These are phyloP conservation scores for Araneus ventricosus DNA, from an alignment of 1,140 invertebrate species.

Conservation along the genomic window DNA sequence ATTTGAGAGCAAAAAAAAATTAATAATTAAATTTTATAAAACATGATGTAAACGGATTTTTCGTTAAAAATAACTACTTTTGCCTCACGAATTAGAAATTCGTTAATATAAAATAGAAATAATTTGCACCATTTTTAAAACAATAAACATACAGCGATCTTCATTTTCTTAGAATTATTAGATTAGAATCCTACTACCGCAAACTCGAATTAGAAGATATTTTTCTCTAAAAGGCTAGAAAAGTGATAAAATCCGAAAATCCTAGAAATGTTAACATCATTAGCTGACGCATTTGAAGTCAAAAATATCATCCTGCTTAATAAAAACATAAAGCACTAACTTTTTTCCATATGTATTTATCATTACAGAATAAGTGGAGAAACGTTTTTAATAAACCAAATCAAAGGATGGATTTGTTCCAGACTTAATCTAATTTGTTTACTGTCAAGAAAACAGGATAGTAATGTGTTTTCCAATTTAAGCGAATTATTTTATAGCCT, in stretches of 20 bases:
- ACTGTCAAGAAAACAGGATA: background rate
- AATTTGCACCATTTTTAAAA: too few relatives aligned
- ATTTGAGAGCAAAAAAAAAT: too few relatives aligned
- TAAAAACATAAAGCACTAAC: background rate
- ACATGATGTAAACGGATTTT: too few relatives aligned
- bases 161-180: too few relatives aligned
- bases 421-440: background rate
- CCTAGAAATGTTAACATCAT: background rate
- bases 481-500: background rate
- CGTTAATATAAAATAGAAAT: too few relatives aligned
- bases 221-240: background rate
- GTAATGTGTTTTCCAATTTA: background rate
- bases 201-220: too few relatives aligned
- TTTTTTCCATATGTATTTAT: background rate
- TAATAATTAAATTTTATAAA: too few relatives aligned
- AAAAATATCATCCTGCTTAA: background rate
- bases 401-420: background rate
- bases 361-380: constrained; percentile 20
- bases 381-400: constrained; percentile 1
- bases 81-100: too few relatives aligned
- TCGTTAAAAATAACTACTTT: too few relatives aligned
- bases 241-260: background rate
- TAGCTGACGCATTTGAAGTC: background rate
- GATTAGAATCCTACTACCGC: too few relatives aligned
- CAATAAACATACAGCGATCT: too few relatives aligned